Percentiles rank a stretch among this genome's conserved stretches.
These are phyloP conservation scores for Batillaria attramentaria DNA, from an alignment of 1,140 invertebrate species.

Conservation along the genomic window DNA sequence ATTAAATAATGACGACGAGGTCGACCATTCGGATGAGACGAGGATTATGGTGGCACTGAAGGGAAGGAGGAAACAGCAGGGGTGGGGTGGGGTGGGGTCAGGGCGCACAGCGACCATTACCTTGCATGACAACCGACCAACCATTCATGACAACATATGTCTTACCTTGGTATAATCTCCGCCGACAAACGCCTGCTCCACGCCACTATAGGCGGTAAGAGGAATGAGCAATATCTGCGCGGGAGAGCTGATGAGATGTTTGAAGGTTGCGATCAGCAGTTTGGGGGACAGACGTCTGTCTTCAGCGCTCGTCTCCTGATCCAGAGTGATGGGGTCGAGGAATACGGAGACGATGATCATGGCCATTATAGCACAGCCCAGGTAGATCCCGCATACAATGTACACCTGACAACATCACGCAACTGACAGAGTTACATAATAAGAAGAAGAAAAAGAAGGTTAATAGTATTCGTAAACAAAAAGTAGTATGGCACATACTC, in stretches of 20 bases:
- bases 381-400: constrained; percentile 90
- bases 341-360: constrained; percentile 88
- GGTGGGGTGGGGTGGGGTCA: no score
- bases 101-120: no score
- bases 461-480: no score
- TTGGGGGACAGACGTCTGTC: constrained; percentile 73
- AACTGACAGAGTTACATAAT: no score
- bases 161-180: constrained; percentile 92
- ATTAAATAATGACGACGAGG: no score
- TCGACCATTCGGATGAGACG: no score
- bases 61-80: no score
- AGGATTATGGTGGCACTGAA: no score
- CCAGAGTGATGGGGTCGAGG: constrained; percentile 79
- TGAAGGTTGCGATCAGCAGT: constrained; percentile 89
- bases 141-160: background rate
- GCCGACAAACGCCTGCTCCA: constrained; percentile 96
- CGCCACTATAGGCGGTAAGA: constrained; percentile 95
- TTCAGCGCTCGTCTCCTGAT: constrained; percentile 44
- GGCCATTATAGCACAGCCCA: constrained; percentile 87
- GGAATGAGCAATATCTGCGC: constrained; percentile 92
- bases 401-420: constrained; percentile 66
- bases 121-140: no score
- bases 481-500: no score
- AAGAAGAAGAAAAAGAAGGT: no score
- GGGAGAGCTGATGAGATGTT: constrained; percentile 84